Evolutionary conservation across 2,797 vertebrate species (phyloP).

Genomic region (Manis crassicaudata): DNA sequence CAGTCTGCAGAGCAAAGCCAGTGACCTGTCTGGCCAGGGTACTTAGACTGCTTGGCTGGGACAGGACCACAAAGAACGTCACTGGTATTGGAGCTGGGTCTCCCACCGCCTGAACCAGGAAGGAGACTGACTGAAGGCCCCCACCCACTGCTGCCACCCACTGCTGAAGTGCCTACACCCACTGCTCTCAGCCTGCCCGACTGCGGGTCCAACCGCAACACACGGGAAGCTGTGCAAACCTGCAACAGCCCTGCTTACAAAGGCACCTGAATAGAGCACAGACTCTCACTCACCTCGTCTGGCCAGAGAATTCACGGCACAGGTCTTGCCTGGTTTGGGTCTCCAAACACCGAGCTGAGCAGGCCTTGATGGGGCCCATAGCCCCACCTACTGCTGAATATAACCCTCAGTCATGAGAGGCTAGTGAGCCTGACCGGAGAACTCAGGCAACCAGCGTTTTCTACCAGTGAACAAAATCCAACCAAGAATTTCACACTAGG

Average conservation of each 20-base stretch:
- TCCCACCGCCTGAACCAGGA: neutral
- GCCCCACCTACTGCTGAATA: neutral
- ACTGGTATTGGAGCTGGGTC: neutral
- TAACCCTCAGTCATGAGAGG: neutral
- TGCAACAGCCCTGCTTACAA: neutral
- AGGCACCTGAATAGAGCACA: neutral
- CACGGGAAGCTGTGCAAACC: neutral
- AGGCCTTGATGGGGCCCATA: neutral
- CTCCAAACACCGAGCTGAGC: neutral
- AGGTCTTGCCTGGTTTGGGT: neutral
- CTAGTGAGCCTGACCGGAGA: neutral
- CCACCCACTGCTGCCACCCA: neutral
- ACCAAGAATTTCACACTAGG: too few relatives aligned
- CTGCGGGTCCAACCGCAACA: neutral
- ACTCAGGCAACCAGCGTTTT: neutral
- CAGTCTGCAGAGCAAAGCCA: neutral
- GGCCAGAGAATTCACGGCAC: neutral
- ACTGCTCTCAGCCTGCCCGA: neutral
- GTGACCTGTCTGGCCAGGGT: too few relatives aligned
- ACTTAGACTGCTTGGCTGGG: neutral
- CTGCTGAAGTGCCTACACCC: neutral
- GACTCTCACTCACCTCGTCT: too few relatives aligned
- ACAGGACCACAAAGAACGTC: neutral
- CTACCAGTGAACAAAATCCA: too few relatives aligned
- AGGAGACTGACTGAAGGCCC: neutral